Evolutionary conservation across 1,140 invertebrate genomes (phyloP), one percentile per base, ranked within the genome.

Genomic region (Drosophila cardini): DNA sequence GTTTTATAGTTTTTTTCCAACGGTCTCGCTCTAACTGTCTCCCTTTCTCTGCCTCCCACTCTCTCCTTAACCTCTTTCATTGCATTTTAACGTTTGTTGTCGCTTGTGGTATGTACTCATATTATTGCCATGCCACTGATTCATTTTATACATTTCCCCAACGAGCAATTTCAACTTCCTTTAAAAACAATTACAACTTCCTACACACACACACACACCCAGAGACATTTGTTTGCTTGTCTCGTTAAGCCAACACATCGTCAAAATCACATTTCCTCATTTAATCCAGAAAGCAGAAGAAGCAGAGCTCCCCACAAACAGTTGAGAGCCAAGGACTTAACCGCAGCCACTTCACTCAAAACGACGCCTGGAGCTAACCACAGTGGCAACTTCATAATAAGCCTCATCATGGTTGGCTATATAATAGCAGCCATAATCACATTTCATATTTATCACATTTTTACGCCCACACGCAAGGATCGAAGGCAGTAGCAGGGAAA

Each of bases 401-500:
- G 84, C 84, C 84, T 77, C 84, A 87, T 87, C 82, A 79, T 75
- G 57, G 43, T 60, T 61, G 58, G 70, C 73, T 72, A 80, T 75
- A 89, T 89, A 89, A 89, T 89, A 80, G 78, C 77, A 56, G 84
- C 80, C 84, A 91, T 91, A 91, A 91, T 91, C 89, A 77, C 89
- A 91, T 91, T 91, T 91, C 81, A 91, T 89, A 89, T 91, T 91
- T 91, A 91, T 91, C 89, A 91, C 89, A 91, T 91, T 91, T 87
- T 78, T 86, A 86, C 83, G 84, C 84, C 84, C 84, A 89, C 84
- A 67, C 48, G 55, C 68, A 21, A 21, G 21, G 21, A 21, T 21
- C 21, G 21, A 21, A 21, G 21, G 2, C 21, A 55, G 32, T 32
- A 40, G 30, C 36, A n/a, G 11, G 38, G 2, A 40, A n/a, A 5